phyloP scores from a whole-genome alignment of 2,797 vertebrate species.

The Coccyzus lansbergi region DNA sequence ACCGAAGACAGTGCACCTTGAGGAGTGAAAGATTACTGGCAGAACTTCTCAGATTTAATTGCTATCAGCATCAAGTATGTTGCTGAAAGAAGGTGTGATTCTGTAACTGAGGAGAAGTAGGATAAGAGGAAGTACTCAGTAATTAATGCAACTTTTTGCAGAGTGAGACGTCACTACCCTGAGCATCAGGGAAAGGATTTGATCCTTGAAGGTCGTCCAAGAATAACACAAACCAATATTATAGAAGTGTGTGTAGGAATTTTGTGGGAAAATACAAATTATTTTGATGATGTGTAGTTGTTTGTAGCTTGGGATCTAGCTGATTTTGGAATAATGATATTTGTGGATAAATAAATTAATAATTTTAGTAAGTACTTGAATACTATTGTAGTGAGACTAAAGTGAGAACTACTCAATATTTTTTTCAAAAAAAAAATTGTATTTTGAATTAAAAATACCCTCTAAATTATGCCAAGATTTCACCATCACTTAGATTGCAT shows the following conservation, averaged over 20 bases:
- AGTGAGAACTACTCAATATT: not conserved
- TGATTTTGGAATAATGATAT: not conserved
- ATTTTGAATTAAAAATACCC: not conserved
- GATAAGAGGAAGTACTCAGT: not conserved
- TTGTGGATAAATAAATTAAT: not conserved
- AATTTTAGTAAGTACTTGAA: not conserved
- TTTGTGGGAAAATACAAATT: not conserved
- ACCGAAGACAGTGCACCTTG: not conserved
- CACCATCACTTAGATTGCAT: not conserved
- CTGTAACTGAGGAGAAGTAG: not conserved
- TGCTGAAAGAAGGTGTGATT: not conserved
- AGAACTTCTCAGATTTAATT: slow-evolving; percentile 11
- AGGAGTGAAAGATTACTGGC: not conserved
- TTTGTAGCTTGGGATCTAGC: not conserved
- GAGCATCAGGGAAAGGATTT: not conserved
- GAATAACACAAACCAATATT: not conserved
- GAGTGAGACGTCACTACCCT: not conserved
- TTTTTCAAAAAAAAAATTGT: not conserved
- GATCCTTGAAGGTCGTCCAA: not conserved
- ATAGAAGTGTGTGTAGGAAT: not conserved
- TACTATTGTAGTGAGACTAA: not conserved
- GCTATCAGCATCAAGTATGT: not conserved
- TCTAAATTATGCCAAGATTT: not conserved
- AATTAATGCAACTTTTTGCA: not conserved
- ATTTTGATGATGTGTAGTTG: not conserved